phyloP scores from a whole-genome alignment of 2,113 vertebrate species.

The Podocnemis expansa region DNA sequence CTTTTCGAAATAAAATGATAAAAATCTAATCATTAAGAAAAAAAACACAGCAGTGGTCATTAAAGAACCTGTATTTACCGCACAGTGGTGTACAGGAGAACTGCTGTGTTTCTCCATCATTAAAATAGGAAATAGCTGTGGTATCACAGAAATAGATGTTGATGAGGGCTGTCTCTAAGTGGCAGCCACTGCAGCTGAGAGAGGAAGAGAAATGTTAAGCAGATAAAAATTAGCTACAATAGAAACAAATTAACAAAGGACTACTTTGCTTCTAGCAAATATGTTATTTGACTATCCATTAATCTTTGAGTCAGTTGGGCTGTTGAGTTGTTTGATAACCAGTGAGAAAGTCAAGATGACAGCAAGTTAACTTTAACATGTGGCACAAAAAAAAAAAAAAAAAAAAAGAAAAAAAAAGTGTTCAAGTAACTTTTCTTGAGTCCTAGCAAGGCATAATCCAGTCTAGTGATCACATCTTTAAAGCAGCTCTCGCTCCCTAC shows the following conservation, averaged over 20 bases:
- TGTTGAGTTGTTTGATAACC: not conserved
- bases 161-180: not conserved
- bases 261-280: not conserved
- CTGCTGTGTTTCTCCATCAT: not conserved
- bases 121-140: not conserved
- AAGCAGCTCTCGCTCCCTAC: conserved; percentile 3
- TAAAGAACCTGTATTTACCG: not conserved
- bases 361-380: not conserved
- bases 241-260: not conserved
- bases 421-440: not conserved
- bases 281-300: not conserved
- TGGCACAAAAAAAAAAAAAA: too few relatives aligned
- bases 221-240: conserved; percentile 7
- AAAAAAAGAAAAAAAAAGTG: not conserved
- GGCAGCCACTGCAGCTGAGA: not conserved
- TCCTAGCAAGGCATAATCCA: not conserved
- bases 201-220: not conserved
- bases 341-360: not conserved
- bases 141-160: not conserved
- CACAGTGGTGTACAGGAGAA: not conserved
- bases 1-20: not conserved
- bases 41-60: not conserved
- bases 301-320: not conserved
- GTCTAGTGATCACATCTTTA: not conserved
- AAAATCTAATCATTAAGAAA: not conserved